Evolutionary conservation across 2,113 vertebrate species (phyloP), one percentile per base, ranked within the genome.

Genomic region (Nothoprocta pentlandii): DNA sequence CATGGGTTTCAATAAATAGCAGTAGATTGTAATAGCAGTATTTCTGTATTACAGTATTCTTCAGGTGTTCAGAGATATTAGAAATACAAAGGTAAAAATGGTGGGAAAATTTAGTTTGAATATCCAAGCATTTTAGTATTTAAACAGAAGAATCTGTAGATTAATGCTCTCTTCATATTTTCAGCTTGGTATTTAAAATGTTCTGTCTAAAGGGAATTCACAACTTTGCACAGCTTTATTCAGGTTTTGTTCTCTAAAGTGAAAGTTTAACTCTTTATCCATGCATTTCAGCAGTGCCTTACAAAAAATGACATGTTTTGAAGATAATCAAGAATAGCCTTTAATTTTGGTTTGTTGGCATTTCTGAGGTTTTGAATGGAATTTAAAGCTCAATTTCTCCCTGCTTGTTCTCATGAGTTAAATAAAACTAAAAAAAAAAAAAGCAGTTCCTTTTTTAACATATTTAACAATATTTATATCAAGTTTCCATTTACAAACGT

Each of bases 301-400:
- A 56, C 58, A 90, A 91, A 82, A 63, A 91, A 85, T 85, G 54
- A 82, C 77, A 36, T 85, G 49, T 82, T 94, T 91, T 93, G 49
- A 88, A 59, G 75, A 90, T 90, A 83, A 82, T 90, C 88, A 85
- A 49, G 34, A 85, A 49, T 41, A 82, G 94, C 26, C 53, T 87
- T 5, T 80, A 74, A 82, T 92, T 95, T 92, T 85, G 64, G 82
- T 82, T 87, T 88, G n/a, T 82, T 71, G 73, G 34, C 54, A 42
- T 90, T 87, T 87, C 66, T 82, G 84, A 74, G 23, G 23, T 62
- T 39, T 6, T 39, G 59, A 75, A 73, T 44, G 81, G 67, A 87
- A 53, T 85, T 92, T 91, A 87, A 87, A 87, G 26, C 30, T 54
- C 83, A 39, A 25, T 89, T 54, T 85, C 49, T 81, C 36, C 66